phyloP scores from a whole-genome alignment of 2,797 vertebrate genomes.

The Chromis chromis region DNA sequence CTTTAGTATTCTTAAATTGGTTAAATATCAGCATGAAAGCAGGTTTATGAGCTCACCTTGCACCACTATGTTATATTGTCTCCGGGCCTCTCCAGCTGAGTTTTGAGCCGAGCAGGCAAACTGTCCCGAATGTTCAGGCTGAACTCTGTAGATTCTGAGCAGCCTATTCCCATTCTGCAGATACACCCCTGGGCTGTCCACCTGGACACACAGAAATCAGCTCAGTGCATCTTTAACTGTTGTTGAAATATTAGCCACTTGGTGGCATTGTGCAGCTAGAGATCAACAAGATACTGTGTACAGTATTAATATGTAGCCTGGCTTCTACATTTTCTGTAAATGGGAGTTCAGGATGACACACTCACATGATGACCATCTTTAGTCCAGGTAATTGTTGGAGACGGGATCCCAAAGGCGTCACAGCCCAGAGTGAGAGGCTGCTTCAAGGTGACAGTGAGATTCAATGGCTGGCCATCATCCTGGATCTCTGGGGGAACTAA shows the following conservation, averaged over 20 bases:
- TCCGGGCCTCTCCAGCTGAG: conserved; percentile 82
- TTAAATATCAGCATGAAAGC: conserved; percentile 17
- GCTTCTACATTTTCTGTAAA: conserved; percentile 8
- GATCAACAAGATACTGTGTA: conserved; percentile 11
- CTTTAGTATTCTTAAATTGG: not conserved
- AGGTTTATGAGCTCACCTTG: conserved; percentile 82
- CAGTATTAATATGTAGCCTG: conserved; percentile 8
- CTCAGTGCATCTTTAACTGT: conserved; percentile 28
- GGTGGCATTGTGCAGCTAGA: conserved; percentile 70
- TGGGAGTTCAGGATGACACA: conserved; percentile 29
- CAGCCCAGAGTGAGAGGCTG: conserved; percentile 89
- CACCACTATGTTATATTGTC: conserved; percentile 85
- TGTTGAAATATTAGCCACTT: conserved; percentile 64
- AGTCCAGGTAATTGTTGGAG: conserved; percentile 86
- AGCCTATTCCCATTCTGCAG: conserved; percentile 83
- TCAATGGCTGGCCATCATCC: conserved; percentile 80
- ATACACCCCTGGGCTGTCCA: conserved; percentile 76
- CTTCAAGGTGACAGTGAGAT: conserved; percentile 86
- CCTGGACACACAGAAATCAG: conserved; percentile 64
- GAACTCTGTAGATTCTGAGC: conserved; percentile 86
- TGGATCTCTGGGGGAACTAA: conserved; percentile 89
- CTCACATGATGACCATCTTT: conserved; percentile 88
- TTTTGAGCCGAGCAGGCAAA: conserved; percentile 88
- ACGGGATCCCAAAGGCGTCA: conserved; percentile 86
- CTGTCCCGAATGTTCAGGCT: conserved; percentile 84